Evolutionary conservation across 2,888 invertebrate genomes (phyloP).

Genomic region (Cenopis cana): DNA sequence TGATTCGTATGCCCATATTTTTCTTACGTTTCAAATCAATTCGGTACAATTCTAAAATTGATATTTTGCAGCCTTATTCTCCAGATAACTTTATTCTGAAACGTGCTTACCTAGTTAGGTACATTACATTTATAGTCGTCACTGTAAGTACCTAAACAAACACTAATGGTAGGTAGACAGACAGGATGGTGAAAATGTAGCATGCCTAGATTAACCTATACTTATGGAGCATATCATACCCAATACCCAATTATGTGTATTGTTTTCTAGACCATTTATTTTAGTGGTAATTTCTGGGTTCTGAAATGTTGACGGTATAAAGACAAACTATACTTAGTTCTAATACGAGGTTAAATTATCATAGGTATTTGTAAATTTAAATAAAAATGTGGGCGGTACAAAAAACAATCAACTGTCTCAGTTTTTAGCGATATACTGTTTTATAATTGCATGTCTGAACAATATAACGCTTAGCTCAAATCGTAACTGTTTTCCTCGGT

Average conservation of each 20-base stretch:
- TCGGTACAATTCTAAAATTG: neutral
- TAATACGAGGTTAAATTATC: too few relatives aligned
- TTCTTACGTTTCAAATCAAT: neutral
- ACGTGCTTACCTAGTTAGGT: neutral
- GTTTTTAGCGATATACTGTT: neutral
- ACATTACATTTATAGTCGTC: neutral
- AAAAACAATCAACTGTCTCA: too few relatives aligned
- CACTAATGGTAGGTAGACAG: neutral
- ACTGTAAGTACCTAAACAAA: neutral
- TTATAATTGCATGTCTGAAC: conserved; percentile 5
- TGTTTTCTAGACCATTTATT: too few relatives aligned
- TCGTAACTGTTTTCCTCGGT: conserved; percentile 2
- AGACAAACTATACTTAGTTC: too few relatives aligned
- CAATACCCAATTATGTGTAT: too few relatives aligned
- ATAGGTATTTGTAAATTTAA: neutral
- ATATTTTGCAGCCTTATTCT: neutral
- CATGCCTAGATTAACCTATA: neutral
- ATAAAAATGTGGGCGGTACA: neutral
- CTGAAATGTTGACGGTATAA: too few relatives aligned
- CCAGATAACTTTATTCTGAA: neutral
- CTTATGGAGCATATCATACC: neutral
- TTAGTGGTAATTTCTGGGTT: too few relatives aligned
- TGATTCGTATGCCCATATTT: neutral
- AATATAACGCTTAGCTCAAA: conserved; percentile 4
- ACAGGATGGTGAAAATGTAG: neutral